Evolutionary conservation across 2,113 vertebrate genomes (phyloP), one percentile per base, ranked within the genome.

Genomic region (Tretioscincus oriximinensis): DNA sequence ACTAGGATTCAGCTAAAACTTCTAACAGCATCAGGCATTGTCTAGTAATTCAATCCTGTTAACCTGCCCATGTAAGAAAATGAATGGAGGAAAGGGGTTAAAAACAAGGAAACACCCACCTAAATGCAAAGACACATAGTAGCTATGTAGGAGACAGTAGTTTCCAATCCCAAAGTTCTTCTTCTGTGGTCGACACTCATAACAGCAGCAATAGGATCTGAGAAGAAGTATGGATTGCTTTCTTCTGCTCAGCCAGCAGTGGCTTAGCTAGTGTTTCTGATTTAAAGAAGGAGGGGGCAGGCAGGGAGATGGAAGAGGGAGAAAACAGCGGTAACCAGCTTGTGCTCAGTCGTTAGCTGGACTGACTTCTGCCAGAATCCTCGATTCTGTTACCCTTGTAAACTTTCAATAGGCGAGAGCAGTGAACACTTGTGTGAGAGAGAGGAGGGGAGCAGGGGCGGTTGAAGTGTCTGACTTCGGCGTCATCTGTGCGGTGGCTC

Each of bases 61-160:
- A 49, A 54, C 28, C 47, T 58, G 54, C 22, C 7, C 2, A 41
- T 20, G 12, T 18, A 24, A 64, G 70, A 26, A 72, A 73, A 76
- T 45, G 49, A 1, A 83, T 10, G 7, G 64, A 68, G 9, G 20
- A 3, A 26, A 7, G 16, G 1, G 10, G 10, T 2, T 5, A 16
- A 16, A 26, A 6, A 41, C 10, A 8, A 29, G 24, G 20, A 31
- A 4, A 74, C 81, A 86, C 84, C 72, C 66, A 86, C 84, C 84
- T 86, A 91, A 64, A 68, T 79, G 58, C 28, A 85, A 24, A 63
- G 79, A 73, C 83, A 85, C 89, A 90, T 90, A 81, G 78, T 87
- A 77, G 66, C 76, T 45, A 72, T 67, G 68, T 68, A 70, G 76
- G 82, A 86, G 54, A 58, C 79, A 78, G 77, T 75, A 78, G 54